A percentile compares a stretch with the other conserved stretches of the same genome.
These are phyloP conservation scores for Megaceryle maxima DNA, from an alignment of 2,113 vertebrate genomes.

Conservation along the genomic window DNA sequence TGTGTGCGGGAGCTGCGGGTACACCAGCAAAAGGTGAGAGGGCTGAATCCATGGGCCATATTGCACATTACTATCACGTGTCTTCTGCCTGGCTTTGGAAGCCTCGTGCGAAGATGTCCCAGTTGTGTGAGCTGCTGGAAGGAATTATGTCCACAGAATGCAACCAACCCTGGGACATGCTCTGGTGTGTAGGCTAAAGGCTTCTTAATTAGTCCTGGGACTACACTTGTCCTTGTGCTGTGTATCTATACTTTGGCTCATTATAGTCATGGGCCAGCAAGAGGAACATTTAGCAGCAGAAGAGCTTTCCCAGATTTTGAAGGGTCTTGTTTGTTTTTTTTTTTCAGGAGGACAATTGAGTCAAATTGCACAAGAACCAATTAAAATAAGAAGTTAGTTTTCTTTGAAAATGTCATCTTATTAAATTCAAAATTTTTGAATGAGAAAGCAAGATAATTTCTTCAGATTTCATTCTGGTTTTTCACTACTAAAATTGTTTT, in stretches of 20 bases:
- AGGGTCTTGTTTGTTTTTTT: neutral
- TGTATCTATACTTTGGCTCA: neutral
- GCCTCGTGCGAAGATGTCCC: neutral
- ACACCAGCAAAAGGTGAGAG: neutral
- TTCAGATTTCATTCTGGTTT: neutral
- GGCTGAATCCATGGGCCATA: neutral
- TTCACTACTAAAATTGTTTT: neutral
- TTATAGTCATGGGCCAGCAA: neutral
- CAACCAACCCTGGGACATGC: fast-evolving
- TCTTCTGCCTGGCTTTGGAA: neutral
- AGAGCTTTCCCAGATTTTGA: neutral
- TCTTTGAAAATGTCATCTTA: neutral
- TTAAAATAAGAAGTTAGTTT: neutral
- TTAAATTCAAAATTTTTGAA: neutral
- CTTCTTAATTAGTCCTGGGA: neutral
- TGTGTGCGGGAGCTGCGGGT: neutral
- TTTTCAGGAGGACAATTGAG: neutral
- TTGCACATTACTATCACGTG: no score
- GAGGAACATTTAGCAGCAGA: neutral
- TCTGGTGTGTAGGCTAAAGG: neutral
- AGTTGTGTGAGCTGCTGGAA: neutral
- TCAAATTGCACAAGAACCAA: neutral
- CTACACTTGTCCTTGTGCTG: neutral
- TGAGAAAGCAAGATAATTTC: neutral
- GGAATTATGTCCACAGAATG: neutral